These are phyloP conservation scores for Psammodynastes pulverulentus DNA, from an alignment of 2,113 vertebrate genomes.

Conservation along the genomic window DNA sequence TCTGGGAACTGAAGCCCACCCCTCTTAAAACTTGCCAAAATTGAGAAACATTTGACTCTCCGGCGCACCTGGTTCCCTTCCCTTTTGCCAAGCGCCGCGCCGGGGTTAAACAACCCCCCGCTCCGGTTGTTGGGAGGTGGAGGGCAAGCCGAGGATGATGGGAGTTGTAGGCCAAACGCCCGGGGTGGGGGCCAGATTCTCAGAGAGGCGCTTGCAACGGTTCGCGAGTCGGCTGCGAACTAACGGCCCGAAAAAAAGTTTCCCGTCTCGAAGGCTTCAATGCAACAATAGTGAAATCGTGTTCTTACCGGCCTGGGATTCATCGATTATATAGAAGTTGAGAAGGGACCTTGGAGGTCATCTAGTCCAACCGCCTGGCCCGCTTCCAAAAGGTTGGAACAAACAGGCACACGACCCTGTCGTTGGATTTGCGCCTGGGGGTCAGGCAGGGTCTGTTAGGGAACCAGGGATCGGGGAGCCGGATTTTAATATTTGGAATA, in stretches of 20 bases:
- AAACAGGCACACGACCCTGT: fast-evolving
- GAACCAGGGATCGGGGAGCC: not conserved
- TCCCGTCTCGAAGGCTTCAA: not conserved
- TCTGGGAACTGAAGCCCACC: not conserved
- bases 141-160: not conserved
- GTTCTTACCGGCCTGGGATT: not conserved
- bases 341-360: no score
- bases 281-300: not conserved
- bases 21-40: not conserved
- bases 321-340: no score
- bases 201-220: not conserved
- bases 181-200: not conserved
- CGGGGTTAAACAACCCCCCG: not conserved
- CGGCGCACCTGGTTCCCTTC: not conserved
- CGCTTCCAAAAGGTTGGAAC: not conserved
- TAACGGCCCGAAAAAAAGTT: not conserved
- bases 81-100: not conserved
- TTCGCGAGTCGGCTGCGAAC: not conserved
- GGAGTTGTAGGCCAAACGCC: not conserved
- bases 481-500: no score
- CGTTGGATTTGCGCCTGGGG: not conserved
- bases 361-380: no score
- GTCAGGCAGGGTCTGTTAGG: not conserved
- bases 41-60: no score
- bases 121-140: not conserved